phyloP scores from a whole-genome alignment of 2,797 vertebrate genomes.

The Lepidocolaptes lacrymiger region DNA sequence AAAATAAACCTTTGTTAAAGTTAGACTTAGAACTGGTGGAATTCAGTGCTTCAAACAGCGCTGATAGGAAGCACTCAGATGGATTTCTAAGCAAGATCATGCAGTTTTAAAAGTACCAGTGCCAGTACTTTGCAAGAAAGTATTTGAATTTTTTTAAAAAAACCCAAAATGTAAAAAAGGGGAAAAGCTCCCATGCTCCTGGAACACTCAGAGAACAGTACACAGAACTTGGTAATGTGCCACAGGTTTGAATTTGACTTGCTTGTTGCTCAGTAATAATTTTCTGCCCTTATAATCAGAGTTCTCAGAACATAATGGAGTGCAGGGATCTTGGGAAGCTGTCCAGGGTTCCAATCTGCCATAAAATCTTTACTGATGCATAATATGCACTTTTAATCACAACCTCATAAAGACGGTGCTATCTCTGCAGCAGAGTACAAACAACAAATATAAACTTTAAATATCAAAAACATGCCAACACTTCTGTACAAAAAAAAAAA shows the following conservation, averaged over 20 bases:
- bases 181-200: background rate
- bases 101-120: background rate
- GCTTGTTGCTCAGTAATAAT: slow-evolving; percentile 16
- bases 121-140: background rate
- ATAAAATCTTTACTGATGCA: slow-evolving; percentile 21
- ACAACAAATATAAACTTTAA: background rate
- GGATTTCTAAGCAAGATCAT: background rate
- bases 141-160: background rate
- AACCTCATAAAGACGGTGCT: background rate
- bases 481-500: background rate
- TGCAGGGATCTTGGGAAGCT: slow-evolving; percentile 15
- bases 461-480: background rate
- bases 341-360: slow-evolving; percentile 8
- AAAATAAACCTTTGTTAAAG: slow-evolving; percentile 56
- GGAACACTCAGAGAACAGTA: background rate
- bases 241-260: background rate
- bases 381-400: background rate
- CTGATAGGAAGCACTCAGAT: background rate
- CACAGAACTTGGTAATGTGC: background rate
- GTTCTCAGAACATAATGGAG: slow-evolving; percentile 40
- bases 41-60: slow-evolving; percentile 11
- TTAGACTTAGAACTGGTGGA: background rate
- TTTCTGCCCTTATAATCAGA: slow-evolving; percentile 55
- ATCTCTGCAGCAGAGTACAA: background rate
- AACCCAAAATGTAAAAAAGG: background rate